Percentiles rank a stretch among this genome's conserved stretches.
These are phyloP conservation scores for Sarcophaga variegata DNA, from an alignment of 2,888 invertebrate genomes.

Conservation along the genomic window DNA sequence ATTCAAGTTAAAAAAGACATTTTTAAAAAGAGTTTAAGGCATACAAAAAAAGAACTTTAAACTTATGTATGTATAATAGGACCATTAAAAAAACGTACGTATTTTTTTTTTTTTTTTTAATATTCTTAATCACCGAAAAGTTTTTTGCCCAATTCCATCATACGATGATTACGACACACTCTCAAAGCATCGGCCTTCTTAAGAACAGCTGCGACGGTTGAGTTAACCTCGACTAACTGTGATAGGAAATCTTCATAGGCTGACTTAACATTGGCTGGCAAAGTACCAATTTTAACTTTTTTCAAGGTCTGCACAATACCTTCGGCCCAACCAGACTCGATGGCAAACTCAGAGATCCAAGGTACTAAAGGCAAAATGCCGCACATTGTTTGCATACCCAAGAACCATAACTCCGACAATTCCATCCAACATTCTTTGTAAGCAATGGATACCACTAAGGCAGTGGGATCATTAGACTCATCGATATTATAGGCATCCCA, in stretches of 20 bases:
- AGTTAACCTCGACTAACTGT: slow-evolving; percentile 91
- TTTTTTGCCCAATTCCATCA: slow-evolving; percentile 94
- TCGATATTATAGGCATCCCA: slow-evolving; percentile 97
- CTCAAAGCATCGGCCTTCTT: slow-evolving; percentile 92
- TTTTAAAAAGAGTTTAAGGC: too few species aligned
- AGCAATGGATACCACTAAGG: slow-evolving; percentile 91
- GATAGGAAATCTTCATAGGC: slow-evolving; percentile 95
- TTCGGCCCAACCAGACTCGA: slow-evolving; percentile 97
- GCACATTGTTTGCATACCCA: slow-evolving; percentile 96
- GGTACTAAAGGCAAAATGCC: slow-evolving; percentile 90
- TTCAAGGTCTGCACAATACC: slow-evolving; percentile 91
- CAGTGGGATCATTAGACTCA: slow-evolving; percentile 91
- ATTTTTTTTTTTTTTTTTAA: neutral
- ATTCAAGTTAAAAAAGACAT: neutral
- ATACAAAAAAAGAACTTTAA: slow-evolving; percentile 17
- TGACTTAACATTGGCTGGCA: slow-evolving; percentile 92
- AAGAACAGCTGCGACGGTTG: slow-evolving; percentile 87
- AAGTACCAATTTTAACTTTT: slow-evolving; percentile 91
- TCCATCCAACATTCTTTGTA: slow-evolving; percentile 96
- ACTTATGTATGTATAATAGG: slow-evolving; percentile 39
- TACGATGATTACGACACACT: slow-evolving; percentile 92
- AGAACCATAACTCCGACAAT: slow-evolving; percentile 94
- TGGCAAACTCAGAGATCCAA: slow-evolving; percentile 94
- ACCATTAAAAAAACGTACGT: slow-evolving; percentile 1
- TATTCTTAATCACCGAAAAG: slow-evolving; percentile 89